Evolutionary conservation across 2,797 vertebrate genomes (phyloP), one percentile per base, ranked within the genome.

Genomic region (Pogonophryne albipinna): DNA sequence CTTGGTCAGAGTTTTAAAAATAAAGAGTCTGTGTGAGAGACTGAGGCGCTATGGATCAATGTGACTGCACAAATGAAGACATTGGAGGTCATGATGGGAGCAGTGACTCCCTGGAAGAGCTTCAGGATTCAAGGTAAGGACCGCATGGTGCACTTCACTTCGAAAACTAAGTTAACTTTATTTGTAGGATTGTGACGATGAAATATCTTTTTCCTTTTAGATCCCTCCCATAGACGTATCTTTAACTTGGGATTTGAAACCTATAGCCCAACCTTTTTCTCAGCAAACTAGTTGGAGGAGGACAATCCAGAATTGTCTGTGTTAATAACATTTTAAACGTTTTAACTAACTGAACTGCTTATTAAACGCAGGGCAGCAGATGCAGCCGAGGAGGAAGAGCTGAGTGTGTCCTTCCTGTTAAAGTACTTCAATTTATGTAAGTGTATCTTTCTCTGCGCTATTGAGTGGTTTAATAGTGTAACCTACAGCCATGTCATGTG

Each of bases 381-480:
- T 58, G 10, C 70, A 41, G 38, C 2, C 27, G 74, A 89, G 44
- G 89, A 87, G 14, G 64, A 76, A 67, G 56, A 2, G 38, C 66
- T 17, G 10, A 80, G 75, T 64, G 16, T 49, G 0, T 64, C 69
- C 10, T 93, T 93, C 86, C 64, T 90, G 70, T 94, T 93, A 0
- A 93, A 93, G 74, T 95, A 88, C 55, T 79, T 94, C 69, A 20
- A 84, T 13, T 63, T 78, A 27, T 93, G 95, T 96, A 87, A 94
- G 95, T 92, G 55, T 12, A 14, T 13, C 4, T 74, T 56, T 58
- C 16, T 42, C 1, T 53, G 20, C 1, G 6, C 15, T 10, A 41
- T 16, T 57, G 5, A 27, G 10, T 34, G 13, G n/a, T 3, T 62
- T 2, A 57, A 20, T 41, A n/a, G 4, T 10, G 1, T 13, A 10